These are phyloP conservation scores for Poeciliopsis infans DNA, from an alignment of 2,797 vertebrate species.

Conservation along the genomic window DNA sequence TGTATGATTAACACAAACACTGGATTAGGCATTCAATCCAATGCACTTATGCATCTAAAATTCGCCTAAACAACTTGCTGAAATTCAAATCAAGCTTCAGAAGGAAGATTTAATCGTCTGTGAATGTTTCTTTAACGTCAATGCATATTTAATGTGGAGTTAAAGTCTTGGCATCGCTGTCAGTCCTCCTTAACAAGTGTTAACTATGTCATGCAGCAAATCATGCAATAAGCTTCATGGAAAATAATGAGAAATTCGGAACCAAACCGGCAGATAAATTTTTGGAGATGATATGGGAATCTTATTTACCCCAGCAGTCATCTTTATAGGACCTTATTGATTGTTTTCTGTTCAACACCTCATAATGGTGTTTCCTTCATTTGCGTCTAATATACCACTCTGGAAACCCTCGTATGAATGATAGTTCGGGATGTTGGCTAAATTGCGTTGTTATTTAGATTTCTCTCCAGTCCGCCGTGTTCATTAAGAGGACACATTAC, in stretches of 20 bases:
- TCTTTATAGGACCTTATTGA: not conserved
- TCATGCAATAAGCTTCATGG: not conserved
- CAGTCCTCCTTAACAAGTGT: not conserved
- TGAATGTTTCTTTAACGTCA: not conserved
- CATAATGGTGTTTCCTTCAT: conserved; percentile 2
- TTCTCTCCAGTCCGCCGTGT: not conserved
- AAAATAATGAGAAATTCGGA: not conserved
- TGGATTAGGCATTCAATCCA: not conserved
- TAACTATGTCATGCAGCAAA: not conserved
- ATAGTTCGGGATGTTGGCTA: not conserved
- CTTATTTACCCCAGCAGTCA: not conserved
- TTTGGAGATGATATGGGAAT: not conserved
- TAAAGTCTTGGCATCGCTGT: not conserved
- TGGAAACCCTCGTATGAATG: not conserved
- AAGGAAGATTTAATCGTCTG: not conserved
- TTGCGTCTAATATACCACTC: not conserved
- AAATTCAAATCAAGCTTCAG: not conserved
- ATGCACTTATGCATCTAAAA: not conserved
- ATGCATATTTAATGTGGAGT: not conserved
- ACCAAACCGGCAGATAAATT: not conserved
- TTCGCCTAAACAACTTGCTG: not conserved
- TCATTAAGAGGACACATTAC: conserved; percentile 2
- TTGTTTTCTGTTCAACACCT: conserved; percentile 2
- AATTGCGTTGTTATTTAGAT: conserved; percentile 5
- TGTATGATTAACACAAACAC: not conserved